Base-by-base conservation (phyloP, 2,888 invertebrate genomes). In the Seira ritae region DNA sequence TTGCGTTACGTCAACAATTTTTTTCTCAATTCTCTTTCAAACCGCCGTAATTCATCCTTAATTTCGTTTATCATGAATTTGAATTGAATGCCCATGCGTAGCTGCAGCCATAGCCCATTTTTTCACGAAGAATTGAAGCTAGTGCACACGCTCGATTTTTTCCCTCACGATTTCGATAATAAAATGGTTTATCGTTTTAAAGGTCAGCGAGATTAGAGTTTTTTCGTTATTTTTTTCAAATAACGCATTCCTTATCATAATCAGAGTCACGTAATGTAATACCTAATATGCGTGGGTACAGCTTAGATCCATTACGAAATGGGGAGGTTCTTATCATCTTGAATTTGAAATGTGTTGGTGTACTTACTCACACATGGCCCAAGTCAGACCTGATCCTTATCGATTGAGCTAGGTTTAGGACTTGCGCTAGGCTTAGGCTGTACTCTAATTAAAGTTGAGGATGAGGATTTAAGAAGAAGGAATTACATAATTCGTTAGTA, bases 41-140 rank as follows among this genome's bases (percentile, higher is more conserved):
- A 42, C n/a, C n/a, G n/a, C n/a, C n/a, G n/a, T n/a, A n/a, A n/a
- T n/a, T n/a, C 4, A 22, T 15, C 19, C 8, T 19, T 23, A 10
- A 67, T 22, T 67, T 22, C 24, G 22, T 67, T 67, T 46, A 46
- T 46, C 6, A n/a, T n/a, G n/a, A n/a, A n/a, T 42, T 42, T 42
- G 6, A 12, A 6, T 12, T 42, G 6, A 42, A 42, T 42, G 6
- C 42, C 6, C 6, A 42, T 42, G 42, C 42, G 42, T 42, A 42
- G 42, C 12, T 12, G 42, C 12, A 12, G n/a, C n/a, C n/a, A n/a
- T n/a, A n/a, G n/a, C 42, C 12, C n/a, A n/a, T 12, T 12, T 42
- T 42, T 42, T 42, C 42, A 42, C 42, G 12, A 42, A 42, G 12
- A 42, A n/a, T n/a, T n/a, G n/a, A n/a, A n/a, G n/a, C n/a, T n/a